phyloP scores from a whole-genome alignment of 2,888 invertebrate species.

The Diarsia rubi region DNA sequence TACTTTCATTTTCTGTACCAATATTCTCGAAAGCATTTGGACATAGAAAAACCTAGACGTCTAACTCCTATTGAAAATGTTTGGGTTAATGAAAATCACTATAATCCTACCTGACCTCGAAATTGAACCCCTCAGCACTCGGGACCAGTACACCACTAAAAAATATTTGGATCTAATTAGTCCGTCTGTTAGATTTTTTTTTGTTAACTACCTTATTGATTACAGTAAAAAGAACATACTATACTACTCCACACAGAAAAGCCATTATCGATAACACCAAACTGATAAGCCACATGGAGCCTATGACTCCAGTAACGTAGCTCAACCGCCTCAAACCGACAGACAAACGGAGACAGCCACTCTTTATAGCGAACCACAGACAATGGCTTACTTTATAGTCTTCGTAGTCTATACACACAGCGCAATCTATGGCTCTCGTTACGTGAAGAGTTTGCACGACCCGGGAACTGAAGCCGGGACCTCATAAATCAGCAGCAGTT shows the following conservation, averaged over 20 bases:
- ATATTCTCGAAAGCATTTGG: neutral
- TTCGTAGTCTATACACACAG: slow-evolving; percentile 54
- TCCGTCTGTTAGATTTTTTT: too few species aligned
- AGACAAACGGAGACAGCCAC: slow-evolving; percentile 60
- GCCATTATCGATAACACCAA: slow-evolving; percentile 24
- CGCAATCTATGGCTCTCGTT: slow-evolving; percentile 62
- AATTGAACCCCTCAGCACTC: neutral
- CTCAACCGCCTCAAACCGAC: slow-evolving; percentile 39
- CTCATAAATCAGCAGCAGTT: slow-evolving; percentile 64
- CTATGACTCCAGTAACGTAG: slow-evolving; percentile 38
- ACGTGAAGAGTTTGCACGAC: slow-evolving; percentile 66
- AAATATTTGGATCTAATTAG: too few species aligned
- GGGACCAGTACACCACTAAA: neutral
- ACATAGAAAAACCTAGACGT: neutral
- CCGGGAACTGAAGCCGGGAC: slow-evolving; percentile 66
- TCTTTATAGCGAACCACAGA: slow-evolving; percentile 64
- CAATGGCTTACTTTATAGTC: slow-evolving; percentile 63
- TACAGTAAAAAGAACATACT: neutral
- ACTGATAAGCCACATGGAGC: slow-evolving; percentile 36
- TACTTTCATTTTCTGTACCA: too few species aligned
- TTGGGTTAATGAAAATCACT: neutral
- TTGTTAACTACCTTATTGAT: too few species aligned
- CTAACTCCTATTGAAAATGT: neutral
- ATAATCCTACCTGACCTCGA: neutral
- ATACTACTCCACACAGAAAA: slow-evolving; percentile 13